Conservation (phyloP, 2,888 invertebrate species). For the Hydriomena furcata region DNA sequence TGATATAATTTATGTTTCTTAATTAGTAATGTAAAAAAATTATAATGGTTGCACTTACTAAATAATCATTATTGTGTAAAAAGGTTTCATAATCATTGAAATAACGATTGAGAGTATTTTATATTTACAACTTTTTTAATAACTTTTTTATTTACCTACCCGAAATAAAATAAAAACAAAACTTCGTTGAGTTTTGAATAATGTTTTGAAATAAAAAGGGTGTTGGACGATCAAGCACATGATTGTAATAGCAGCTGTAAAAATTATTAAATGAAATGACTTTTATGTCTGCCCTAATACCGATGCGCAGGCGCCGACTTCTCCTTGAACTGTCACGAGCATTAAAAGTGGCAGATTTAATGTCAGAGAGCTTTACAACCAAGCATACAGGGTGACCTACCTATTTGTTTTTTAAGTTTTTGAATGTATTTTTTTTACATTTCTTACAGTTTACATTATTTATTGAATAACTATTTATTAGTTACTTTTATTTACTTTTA, state of each 20-base stretch:
- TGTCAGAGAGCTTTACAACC: slow-evolving; percentile 48
- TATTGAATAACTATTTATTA: no score
- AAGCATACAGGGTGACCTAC: slow-evolving; percentile 2
- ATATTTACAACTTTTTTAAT: no score
- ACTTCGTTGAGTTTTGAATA: background rate
- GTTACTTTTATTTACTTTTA: no score
- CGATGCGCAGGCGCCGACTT: slow-evolving; percentile 47
- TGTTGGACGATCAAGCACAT: slow-evolving; percentile 46
- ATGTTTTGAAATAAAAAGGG: slow-evolving; percentile 24
- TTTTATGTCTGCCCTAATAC: slow-evolving; percentile 42
- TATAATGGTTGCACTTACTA: no score
- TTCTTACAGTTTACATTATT: no score
- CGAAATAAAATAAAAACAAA: slow-evolving; percentile 16
- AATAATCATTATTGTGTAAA: no score
- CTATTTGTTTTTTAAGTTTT: background rate
- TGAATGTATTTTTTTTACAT: background rate
- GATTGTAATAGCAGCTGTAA: slow-evolving; percentile 69
- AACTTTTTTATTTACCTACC: no score
- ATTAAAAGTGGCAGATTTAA: slow-evolving; percentile 68
- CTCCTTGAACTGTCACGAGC: slow-evolving; percentile 67
- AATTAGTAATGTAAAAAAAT: no score
- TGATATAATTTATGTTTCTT: no score
- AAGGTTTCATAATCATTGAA: no score
- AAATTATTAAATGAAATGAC: slow-evolving; percentile 64
- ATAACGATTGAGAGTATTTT: no score